Evolutionary conservation across 1,140 invertebrate species (phyloP), one percentile per base, ranked within the genome.

Genomic region (Medauroidea extradentata): DNA sequence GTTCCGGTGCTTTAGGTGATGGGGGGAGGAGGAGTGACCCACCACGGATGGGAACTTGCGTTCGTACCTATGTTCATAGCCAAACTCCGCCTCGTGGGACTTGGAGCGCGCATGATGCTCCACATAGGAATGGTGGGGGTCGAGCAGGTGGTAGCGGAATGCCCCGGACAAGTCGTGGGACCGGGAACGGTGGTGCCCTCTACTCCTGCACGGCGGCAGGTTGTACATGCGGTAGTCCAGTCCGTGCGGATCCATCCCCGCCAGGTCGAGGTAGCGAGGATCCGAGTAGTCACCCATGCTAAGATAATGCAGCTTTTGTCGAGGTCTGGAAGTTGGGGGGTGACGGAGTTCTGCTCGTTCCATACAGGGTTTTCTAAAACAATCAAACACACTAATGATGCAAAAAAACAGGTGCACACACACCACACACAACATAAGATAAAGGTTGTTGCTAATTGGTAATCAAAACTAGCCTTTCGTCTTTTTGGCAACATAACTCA

Each of bases 1-100:
- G 38, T 84, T 82, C 2, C 82, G 77, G 65, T 87, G 85, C 55
- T 85, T 83, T 39, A 85, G 75, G 64, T 87, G 80, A 65, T 86
- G 85, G 24, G 78, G 56, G 14, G 71, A 72, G 2, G 65, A 68
- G 19, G 67, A 65, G 53, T 67, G 67, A 8, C 69, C 67, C 18
- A 13, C n/a, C 18, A 9, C 24, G 44, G 44, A 25, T 0, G 53
- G 53, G 42, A 54, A 54, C 34, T 54, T 54, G 16, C 38, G 53
- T 24, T 54, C 53, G 49, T 34, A 16, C 24, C 38, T n/a, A 7
- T 55, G 29, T 29, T 43, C 34, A 14, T 46, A 19, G 5, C n/a
- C 53, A 16, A 29, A 55, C 23, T 43, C 53, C 7, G 50, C 43
- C 23, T 60, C 58, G 39, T 68, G 67, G 9, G 68, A 70, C 48